Evolutionary conservation across 2,113 vertebrate genomes (phyloP).

Genomic region (Pygoscelis antarcticus): DNA sequence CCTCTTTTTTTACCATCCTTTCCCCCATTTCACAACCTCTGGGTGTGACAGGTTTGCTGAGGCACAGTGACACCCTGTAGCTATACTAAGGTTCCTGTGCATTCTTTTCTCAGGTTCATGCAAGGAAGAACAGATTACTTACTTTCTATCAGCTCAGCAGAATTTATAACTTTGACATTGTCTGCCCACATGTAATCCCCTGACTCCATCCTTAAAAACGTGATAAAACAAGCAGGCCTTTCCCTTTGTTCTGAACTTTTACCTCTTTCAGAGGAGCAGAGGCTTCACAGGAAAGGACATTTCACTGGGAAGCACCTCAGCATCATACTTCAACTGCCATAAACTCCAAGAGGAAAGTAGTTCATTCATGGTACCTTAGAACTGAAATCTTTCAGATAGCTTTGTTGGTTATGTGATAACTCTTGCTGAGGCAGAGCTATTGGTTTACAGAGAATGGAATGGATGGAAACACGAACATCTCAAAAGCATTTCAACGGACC

Average conservation of each 20-base stretch:
- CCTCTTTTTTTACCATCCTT: not conserved
- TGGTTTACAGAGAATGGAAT: not conserved
- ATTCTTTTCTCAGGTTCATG: not conserved
- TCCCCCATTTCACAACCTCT: not conserved
- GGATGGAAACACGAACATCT: accelerated
- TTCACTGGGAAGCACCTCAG: not conserved
- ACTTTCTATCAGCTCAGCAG: not conserved
- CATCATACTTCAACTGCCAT: not conserved
- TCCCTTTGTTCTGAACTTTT: not conserved
- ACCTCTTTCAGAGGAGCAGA: not conserved
- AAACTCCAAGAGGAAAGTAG: not conserved
- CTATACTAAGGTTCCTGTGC: not conserved
- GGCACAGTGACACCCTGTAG: not conserved
- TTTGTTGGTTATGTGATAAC: not conserved
- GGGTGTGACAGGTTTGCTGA: not conserved
- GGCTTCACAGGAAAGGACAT: not conserved
- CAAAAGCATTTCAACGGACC: not conserved
- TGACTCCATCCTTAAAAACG: not conserved
- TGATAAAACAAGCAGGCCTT: not conserved
- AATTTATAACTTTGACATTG: not conserved
- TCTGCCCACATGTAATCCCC: not conserved
- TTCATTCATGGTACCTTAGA: not conserved
- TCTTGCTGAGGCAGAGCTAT: not conserved
- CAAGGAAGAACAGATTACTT: not conserved
- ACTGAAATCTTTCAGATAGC: not conserved